Conservation (phyloP, 1,140 invertebrate genomes). For the Zaprionus capensis region DNA sequence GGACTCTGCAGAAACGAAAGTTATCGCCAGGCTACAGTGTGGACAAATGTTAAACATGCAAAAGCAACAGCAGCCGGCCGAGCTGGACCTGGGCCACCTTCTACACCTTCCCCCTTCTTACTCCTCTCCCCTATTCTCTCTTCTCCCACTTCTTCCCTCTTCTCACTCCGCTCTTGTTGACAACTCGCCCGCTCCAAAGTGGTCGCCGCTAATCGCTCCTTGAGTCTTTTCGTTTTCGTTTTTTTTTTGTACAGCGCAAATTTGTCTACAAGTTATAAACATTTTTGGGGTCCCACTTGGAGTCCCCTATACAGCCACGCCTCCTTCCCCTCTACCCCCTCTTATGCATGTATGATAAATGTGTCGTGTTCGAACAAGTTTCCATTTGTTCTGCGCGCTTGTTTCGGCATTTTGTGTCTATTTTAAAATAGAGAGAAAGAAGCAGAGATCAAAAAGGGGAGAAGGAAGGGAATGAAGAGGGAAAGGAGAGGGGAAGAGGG, state of each 20-base stretch:
- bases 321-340: not conserved
- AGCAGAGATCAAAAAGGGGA: not conserved
- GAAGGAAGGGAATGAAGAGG: no score
- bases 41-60: conserved; percentile 74
- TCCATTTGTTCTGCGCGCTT: conserved; percentile 62
- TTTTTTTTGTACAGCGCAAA: conserved; percentile 44
- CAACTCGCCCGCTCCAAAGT: conserved; percentile 11
- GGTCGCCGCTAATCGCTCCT: conserved; percentile 27
- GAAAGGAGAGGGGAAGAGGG: not conserved
- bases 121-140: not conserved
- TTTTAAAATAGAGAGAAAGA: conserved; percentile 6
- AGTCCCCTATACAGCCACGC: conserved; percentile 5
- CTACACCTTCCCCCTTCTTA: no score
- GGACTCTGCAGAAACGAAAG: conserved; percentile 54
- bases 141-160: no score
- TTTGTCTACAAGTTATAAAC: conserved; percentile 72
- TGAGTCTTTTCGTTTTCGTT: conserved; percentile 12
- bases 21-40: conserved; percentile 50
- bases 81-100: not conserved
- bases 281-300: conserved; percentile 39
- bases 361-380: conserved; percentile 72
- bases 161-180: not conserved
- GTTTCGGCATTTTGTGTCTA: conserved; percentile 28
- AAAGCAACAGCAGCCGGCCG: conserved; percentile 14
- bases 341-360: conserved; percentile 59